phyloP scores from a whole-genome alignment of 2,113 vertebrate species.

The Galeopterus variegatus region DNA sequence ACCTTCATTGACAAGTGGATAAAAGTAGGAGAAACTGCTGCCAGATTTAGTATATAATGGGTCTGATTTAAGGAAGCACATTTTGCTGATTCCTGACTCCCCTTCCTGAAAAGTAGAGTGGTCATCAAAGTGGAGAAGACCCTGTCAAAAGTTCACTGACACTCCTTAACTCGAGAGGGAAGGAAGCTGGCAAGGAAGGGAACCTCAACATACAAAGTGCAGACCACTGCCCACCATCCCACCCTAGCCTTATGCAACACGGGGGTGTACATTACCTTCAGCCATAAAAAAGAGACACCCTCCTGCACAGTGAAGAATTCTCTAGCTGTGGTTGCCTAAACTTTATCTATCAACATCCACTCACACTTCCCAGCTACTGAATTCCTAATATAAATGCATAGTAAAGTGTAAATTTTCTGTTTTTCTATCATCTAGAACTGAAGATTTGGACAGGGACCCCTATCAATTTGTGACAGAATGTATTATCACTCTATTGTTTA shows the following conservation, averaged over 20 bases:
- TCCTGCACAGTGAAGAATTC: background rate
- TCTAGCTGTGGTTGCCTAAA: too few relatives aligned
- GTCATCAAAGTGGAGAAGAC: background rate
- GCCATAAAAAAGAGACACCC: background rate
- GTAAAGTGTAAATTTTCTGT: background rate
- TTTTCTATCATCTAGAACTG: background rate
- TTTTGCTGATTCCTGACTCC: background rate
- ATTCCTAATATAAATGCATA: background rate
- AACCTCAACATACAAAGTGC: background rate
- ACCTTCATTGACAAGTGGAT: background rate
- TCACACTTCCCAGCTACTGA: background rate
- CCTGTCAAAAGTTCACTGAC: background rate
- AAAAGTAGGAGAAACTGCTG: background rate
- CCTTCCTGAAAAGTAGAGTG: background rate
- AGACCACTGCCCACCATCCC: rapidly evolving
- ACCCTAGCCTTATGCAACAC: background rate
- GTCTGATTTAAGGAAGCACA: background rate
- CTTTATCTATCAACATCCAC: background rate
- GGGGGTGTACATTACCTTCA: background rate
- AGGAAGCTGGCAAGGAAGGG: background rate
- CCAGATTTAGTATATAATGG: background rate
- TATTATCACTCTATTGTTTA: background rate
- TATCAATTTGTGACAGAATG: background rate
- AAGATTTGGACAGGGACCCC: background rate
- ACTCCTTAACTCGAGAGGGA: background rate